Base-by-base conservation (phyloP, 2,888 invertebrate species). In the Mimas tiliae region DNA sequence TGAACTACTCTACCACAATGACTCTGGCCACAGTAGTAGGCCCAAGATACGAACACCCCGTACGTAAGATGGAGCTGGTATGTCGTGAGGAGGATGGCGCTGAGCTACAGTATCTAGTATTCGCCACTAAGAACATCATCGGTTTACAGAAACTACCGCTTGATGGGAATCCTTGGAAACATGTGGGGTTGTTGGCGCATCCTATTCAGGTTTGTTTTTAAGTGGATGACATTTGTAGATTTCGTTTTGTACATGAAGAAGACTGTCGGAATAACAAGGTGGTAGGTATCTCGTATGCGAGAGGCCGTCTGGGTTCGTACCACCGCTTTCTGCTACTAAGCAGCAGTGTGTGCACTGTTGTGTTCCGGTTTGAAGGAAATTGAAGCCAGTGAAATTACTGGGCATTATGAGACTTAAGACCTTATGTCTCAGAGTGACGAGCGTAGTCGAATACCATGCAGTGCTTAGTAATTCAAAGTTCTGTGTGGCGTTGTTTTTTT, bases 131-230 rank as follows among this genome's bases (percentile, higher is more conserved):
- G 55, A 95, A 94, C 74, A 94, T 95, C 72, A 94, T 97, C 8
- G 97, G 97, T 0, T 82, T 97, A 21, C 95, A 96, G 80, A 94
- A 95, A 69, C 79, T 96, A 78, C 96, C 97, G 0, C 85, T 96
- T 0, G 96, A 96, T 80, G 97, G 97, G 0, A 97, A 97, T 83
- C 97, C 97, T 6, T 96, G 95, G 89, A 95, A 94, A 75, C 94
- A 94, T 72, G 88, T 94, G 0, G 95, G 94, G 0, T 81, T 96
- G 68, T 88, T 96, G 33, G 96, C 95, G 3, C 96, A 97, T 84
- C 96, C 96, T 0, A 80, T 84, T 64, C 94, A 95, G 88, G 96
- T 96, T 80, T 2, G 50, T n/a, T 19, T n/a, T 19, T 51, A 53
- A 33, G 9, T 9, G 11, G 33, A 48, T 16, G 48, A n/a, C 0